Percentiles rank a stretch among this genome's conserved stretches.
Conservation (phyloP, 2,888 invertebrate genomes). For the Eurytoma californica region DNA sequence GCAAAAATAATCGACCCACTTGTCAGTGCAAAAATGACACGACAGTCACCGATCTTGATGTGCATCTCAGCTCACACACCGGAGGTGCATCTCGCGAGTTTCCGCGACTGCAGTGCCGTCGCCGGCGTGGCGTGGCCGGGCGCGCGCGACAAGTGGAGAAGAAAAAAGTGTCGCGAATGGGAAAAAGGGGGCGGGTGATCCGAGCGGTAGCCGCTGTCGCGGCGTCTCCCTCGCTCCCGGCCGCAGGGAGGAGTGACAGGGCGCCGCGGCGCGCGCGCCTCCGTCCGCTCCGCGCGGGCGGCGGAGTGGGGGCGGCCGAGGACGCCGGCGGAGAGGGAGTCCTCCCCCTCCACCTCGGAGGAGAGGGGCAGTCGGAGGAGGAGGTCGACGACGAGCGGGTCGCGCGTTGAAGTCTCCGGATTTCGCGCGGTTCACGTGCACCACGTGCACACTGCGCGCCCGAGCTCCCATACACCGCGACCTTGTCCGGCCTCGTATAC, state of each 20-base stretch:
- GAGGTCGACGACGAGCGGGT: slow-evolving; percentile 59
- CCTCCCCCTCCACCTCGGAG: not conserved
- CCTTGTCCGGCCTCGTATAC: no score
- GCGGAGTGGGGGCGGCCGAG: not conserved
- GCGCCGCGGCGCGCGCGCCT: slow-evolving; percentile 36
- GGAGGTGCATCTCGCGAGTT: slow-evolving; percentile 7
- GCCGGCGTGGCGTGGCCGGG: slow-evolving; percentile 8
- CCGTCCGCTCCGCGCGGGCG: no score
- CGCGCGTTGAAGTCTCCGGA: slow-evolving; percentile 73
- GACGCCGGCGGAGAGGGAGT: slow-evolving; percentile 37
- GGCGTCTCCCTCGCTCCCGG: not conserved
- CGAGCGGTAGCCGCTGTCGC: slow-evolving; percentile 12
- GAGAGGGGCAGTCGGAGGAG: slow-evolving; percentile 14
- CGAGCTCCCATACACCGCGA: no score
- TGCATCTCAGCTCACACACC: not conserved
- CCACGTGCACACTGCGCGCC: no score
- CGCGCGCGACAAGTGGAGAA: slow-evolving; percentile 53
- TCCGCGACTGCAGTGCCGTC: slow-evolving; percentile 23
- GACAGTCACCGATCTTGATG: no score
- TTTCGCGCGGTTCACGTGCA: no score
- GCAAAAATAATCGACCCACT: no score
- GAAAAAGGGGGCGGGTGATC: slow-evolving; percentile 60
- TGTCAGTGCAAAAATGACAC: no score
- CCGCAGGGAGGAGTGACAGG: slow-evolving; percentile 55
- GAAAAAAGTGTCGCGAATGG: slow-evolving; percentile 58